Conservation (phyloP, 92 coral and sea anemone species). For the Scolanthus callimorphus region DNA sequence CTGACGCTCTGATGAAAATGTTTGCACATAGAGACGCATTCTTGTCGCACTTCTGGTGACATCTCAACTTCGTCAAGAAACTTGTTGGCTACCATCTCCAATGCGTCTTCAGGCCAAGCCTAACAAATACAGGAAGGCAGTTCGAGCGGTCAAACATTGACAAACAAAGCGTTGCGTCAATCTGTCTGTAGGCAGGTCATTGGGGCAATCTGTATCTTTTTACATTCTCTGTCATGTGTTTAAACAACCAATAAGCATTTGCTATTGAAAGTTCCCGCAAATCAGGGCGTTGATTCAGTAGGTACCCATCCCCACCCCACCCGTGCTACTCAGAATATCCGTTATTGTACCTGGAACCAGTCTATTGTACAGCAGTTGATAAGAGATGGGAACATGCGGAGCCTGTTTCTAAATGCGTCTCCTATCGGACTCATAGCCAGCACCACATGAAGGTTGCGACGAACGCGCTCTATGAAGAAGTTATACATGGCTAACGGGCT, state of each 20-base stretch:
- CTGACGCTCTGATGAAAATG: constrained; percentile 91
- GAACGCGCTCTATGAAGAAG: constrained; percentile 90
- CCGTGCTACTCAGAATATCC: too few relatives aligned
- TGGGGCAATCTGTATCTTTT: too few relatives aligned
- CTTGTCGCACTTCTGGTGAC: constrained; percentile 75
- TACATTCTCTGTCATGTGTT: too few relatives aligned
- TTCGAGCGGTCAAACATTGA: too few relatives aligned
- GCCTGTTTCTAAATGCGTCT: constrained; percentile 92
- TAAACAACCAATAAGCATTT: too few relatives aligned
- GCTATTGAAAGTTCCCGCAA: too few relatives aligned
- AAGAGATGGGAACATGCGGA: constrained; percentile 94
- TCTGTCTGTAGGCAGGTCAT: too few relatives aligned
- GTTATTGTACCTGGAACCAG: constrained; percentile 94
- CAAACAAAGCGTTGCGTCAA: too few relatives aligned
- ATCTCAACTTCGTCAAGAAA: constrained; percentile 97
- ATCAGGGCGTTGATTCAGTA: too few relatives aligned
- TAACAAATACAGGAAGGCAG: constrained; percentile 3
- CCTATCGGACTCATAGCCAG: constrained; percentile 98
- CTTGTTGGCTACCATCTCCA: constrained; percentile 98
- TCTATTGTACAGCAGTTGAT: constrained; percentile 98
- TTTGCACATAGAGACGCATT: constrained; percentile 87
- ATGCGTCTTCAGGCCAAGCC: constrained; percentile 99
- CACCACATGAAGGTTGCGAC: constrained; percentile 91
- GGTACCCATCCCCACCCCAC: too few relatives aligned
- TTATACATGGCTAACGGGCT: constrained; percentile 97